Conservation (phyloP, 2,797 vertebrate species). For the Lepus townsendii region DNA sequence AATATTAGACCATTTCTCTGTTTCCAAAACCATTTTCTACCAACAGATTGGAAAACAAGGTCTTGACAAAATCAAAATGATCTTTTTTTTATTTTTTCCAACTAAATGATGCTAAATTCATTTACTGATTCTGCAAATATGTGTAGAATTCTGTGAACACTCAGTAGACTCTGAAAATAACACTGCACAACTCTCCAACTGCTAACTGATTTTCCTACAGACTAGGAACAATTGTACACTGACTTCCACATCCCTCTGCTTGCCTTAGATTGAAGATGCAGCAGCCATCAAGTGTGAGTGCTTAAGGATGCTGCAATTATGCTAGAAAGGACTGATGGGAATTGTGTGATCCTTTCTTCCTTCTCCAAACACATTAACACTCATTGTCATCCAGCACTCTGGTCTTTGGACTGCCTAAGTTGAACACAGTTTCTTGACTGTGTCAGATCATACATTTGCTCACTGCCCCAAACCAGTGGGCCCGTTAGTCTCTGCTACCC, state of each 20-base stretch:
- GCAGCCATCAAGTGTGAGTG: conserved; percentile 7
- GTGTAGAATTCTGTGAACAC: neutral
- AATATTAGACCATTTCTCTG: neutral
- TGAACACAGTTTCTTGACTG: conserved; percentile 53
- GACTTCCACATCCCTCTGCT: conserved; percentile 15
- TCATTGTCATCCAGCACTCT: conserved; percentile 52
- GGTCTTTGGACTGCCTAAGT: conserved; percentile 31
- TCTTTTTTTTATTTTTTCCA: neutral
- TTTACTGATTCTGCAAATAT: conserved; percentile 51
- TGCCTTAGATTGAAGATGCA: conserved; percentile 12
- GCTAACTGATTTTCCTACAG: conserved; percentile 32
- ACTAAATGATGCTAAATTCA: neutral
- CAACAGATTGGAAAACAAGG: conserved; percentile 39
- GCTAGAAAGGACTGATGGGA: conserved; percentile 20
- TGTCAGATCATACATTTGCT: conserved; percentile 55
- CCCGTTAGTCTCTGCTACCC: neutral
- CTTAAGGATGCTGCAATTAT: conserved; percentile 44
- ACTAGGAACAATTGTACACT: neutral
- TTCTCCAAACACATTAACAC: conserved; percentile 31
- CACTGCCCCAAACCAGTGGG: neutral
- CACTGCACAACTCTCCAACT: neutral
- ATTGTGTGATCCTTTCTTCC: conserved; percentile 1
- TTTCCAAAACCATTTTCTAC: conserved; percentile 51
- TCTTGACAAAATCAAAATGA: conserved; percentile 57
- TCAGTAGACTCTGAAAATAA: conserved; percentile 34